Base-by-base conservation (phyloP, 2,113 vertebrate genomes). In the Coreoperca whiteheadi region DNA sequence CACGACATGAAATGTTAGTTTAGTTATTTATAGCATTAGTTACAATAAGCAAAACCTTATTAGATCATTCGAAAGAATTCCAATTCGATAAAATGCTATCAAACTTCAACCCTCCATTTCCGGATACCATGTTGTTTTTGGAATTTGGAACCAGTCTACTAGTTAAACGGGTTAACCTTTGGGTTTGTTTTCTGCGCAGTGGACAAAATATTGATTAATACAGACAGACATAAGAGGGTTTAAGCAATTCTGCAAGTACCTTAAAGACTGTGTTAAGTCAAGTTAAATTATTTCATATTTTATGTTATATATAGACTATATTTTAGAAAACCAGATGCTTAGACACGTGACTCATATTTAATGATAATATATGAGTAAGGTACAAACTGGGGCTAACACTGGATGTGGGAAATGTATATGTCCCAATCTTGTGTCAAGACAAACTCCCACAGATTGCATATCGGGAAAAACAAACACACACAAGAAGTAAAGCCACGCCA, bases 381-480 rank as follows among this genome's bases (percentile, higher is more conserved):
- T 15, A 59, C 23, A 18, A 56, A 67, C 77, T 48, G 77, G 61
- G 41, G 43, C 57, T 6, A 68, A 32, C 25, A 23, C 2, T 21
- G 43, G 71, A 37, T 50, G 76, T 64, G 61, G 84, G 59, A 71
- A 68, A 59, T 6, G 50, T 14, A n/a, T 15, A 21, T 61, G 56
- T 73, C 74, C 41, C 20, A 9, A 69, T 57, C 30, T 32, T 28
- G 54, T 9, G 63, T 87, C 66, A 75, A 77, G 85, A 87, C 74
- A 83, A 81, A 83, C 43, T 50, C 51, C 73, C 79, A 90, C 83
- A 85, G 72, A 91, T 91, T 94, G 91, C 92, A 94, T 94, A 94
- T 89, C 57, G 64, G 80, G 41, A 57, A 70, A 70, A 73, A 34
- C 8, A 37, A 11, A 46, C 9, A n/a, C n/a, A n/a, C n/a, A n/a